Evolutionary conservation across 2,797 vertebrate species (phyloP).

Genomic region (Leptatherina wallacei): DNA sequence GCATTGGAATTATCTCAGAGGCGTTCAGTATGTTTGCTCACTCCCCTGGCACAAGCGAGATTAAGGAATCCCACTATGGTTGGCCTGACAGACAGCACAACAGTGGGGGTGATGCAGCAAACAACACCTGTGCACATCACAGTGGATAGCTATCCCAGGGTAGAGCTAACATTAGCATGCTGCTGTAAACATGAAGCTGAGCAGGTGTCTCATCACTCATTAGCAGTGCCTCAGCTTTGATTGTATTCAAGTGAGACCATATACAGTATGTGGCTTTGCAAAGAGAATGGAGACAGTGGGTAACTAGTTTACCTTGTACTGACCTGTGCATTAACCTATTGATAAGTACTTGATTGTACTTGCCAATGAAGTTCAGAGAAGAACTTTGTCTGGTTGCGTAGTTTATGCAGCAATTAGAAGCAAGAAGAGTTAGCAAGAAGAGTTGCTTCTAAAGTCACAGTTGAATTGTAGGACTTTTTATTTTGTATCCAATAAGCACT

Average conservation of each 20-base stretch:
- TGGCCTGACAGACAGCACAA: constrained; percentile 36
- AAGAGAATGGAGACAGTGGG: constrained; percentile 10
- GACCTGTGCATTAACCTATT: constrained; percentile 22
- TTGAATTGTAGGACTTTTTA: too few species aligned
- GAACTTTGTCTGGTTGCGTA: not conserved
- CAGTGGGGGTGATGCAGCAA: constrained; percentile 39
- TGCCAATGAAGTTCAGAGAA: not conserved
- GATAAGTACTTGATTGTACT: constrained; percentile 7
- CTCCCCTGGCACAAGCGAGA: constrained; percentile 31
- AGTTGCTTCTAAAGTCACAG: not conserved
- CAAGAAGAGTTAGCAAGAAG: too few species aligned
- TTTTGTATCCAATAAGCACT: too few species aligned
- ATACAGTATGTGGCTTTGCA: constrained; percentile 2
- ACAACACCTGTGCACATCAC: constrained; percentile 73
- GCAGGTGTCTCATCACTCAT: constrained; percentile 63
- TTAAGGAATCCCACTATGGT: constrained; percentile 51
- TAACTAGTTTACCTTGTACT: not conserved
- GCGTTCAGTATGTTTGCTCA: constrained; percentile 45
- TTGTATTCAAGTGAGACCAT: constrained; percentile 26
- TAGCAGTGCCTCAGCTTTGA: constrained; percentile 31
- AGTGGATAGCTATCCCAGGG: constrained; percentile 47
- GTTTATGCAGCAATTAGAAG: not conserved
- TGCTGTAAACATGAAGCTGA: constrained; percentile 49
- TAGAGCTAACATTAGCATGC: constrained; percentile 59
- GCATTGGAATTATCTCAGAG: constrained; percentile 35